Evolutionary conservation across 2,797 vertebrate genomes (phyloP).

Genomic region (Myripristis murdjan): DNA sequence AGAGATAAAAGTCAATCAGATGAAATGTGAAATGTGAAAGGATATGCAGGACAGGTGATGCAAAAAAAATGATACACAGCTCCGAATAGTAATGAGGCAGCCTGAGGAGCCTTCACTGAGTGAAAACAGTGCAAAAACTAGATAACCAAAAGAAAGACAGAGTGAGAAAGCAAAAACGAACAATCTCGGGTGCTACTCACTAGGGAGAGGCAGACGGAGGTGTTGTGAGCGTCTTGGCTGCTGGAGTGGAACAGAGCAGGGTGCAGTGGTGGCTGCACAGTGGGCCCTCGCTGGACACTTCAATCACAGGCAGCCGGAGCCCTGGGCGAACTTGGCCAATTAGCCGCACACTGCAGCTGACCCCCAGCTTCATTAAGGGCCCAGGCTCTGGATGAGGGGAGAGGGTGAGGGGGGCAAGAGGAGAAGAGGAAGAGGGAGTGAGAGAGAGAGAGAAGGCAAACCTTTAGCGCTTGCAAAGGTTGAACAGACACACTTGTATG

Average conservation of each 20-base stretch:
- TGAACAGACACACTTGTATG: conserved; percentile 40
- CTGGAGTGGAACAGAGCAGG: conserved; percentile 75
- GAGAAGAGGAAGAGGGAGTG: conserved; percentile 42
- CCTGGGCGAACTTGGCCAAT: conserved; percentile 85
- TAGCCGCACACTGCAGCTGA: conserved; percentile 81
- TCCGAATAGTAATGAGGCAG: not conserved
- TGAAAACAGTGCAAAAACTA: conserved; percentile 43
- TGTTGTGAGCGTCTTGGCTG: conserved; percentile 70
- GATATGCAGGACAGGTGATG: conserved; percentile 30
- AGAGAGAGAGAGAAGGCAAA: conserved; percentile 39
- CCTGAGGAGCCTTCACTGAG: conserved; percentile 21
- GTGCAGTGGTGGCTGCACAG: conserved; percentile 67
- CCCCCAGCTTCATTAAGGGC: conserved; percentile 84
- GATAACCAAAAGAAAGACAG: conserved; percentile 41
- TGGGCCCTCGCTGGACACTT: conserved; percentile 78
- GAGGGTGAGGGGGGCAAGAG: conserved; percentile 16
- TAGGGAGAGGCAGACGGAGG: conserved; percentile 67
- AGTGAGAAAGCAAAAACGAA: conserved; percentile 49
- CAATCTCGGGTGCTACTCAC: conserved; percentile 73
- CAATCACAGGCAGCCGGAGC: conserved; percentile 83
- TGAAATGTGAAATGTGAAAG: conserved; percentile 7
- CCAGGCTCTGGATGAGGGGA: conserved; percentile 69
- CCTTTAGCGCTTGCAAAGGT: conserved; percentile 43
- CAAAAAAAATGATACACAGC: conserved; percentile 9
- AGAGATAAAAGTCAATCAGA: conserved; percentile 25